Evolutionary conservation across 2,113 vertebrate genomes (phyloP).

Genomic region (Chaetops frenatus): DNA sequence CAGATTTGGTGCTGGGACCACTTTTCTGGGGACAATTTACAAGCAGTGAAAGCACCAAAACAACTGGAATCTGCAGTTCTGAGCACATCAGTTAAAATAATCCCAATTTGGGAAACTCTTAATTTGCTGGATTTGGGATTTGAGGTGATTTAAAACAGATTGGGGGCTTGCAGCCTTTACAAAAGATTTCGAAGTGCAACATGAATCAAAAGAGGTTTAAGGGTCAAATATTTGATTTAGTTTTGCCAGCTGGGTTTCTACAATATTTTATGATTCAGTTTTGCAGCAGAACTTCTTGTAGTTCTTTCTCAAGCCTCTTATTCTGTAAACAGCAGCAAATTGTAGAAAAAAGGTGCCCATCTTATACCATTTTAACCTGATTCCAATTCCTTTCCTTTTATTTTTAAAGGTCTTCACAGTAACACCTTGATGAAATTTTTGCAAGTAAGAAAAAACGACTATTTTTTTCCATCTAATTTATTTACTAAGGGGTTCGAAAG

Average conservation of each 20-base stretch:
- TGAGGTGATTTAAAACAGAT: not conserved
- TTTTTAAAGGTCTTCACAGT: not conserved
- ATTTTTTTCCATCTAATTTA: not conserved
- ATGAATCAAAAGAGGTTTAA: not conserved
- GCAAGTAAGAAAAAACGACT: accelerated
- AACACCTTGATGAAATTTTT: not conserved
- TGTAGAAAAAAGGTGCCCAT: not conserved
- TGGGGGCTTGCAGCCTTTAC: not conserved
- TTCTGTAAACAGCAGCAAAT: not conserved
- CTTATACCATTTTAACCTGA: not conserved
- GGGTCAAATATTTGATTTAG: not conserved
- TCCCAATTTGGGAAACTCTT: not conserved
- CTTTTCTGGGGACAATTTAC: no score
- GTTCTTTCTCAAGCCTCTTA: not conserved
- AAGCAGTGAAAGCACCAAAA: not conserved
- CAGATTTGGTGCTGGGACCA: not conserved
- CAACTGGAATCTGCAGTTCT: not conserved
- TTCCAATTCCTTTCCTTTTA: not conserved
- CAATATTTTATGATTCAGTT: not conserved
- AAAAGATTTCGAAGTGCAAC: not conserved
- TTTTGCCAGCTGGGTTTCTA: not conserved
- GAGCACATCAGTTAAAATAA: not conserved
- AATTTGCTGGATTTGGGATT: not conserved
- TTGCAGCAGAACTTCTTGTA: not conserved
- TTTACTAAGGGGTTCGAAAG: not conserved